Conservation (phyloP, 2,797 vertebrate genomes). For the Fistularia commersonii region DNA sequence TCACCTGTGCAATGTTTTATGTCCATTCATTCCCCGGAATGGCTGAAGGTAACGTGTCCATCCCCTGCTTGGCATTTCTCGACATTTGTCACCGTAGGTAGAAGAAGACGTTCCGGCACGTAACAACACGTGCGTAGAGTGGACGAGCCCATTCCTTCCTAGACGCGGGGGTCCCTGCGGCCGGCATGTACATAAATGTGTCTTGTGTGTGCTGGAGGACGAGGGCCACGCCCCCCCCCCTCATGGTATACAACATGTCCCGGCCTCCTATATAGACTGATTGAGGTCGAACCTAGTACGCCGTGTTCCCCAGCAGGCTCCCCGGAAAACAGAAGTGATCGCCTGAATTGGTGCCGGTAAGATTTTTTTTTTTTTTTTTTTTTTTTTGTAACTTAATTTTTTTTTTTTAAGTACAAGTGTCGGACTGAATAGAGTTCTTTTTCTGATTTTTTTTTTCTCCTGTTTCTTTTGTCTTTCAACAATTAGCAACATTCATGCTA, state of each 20-base stretch:
- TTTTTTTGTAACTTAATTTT: background rate
- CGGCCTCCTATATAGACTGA: conserved; percentile 50
- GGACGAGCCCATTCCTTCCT: conserved; percentile 28
- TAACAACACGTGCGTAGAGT: background rate
- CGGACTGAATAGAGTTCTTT: too few species aligned
- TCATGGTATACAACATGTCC: conserved; percentile 20
- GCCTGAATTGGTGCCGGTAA: too few species aligned
- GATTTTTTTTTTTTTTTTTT: background rate
- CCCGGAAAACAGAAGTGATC: conserved; percentile 1
- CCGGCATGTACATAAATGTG: conserved; percentile 13
- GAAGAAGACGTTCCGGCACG: conserved; percentile 1
- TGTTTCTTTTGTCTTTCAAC: too few species aligned
- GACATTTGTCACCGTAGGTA: background rate
- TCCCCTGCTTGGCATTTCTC: too few species aligned
- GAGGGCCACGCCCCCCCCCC: conserved; percentile 43
- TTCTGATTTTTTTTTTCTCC: too few species aligned
- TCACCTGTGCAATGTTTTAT: too few species aligned
- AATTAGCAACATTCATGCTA: too few species aligned
- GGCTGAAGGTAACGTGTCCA: too few species aligned
- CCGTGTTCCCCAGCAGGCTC: too few species aligned
- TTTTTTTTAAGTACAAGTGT: background rate
- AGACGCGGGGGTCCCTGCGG: conserved; percentile 12
- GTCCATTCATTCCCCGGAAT: too few species aligned
- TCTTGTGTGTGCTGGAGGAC: conserved; percentile 4
- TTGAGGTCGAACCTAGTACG: background rate